Conservation (phyloP, 2,888 invertebrate species). For the Hemistola chrysoprasaria region DNA sequence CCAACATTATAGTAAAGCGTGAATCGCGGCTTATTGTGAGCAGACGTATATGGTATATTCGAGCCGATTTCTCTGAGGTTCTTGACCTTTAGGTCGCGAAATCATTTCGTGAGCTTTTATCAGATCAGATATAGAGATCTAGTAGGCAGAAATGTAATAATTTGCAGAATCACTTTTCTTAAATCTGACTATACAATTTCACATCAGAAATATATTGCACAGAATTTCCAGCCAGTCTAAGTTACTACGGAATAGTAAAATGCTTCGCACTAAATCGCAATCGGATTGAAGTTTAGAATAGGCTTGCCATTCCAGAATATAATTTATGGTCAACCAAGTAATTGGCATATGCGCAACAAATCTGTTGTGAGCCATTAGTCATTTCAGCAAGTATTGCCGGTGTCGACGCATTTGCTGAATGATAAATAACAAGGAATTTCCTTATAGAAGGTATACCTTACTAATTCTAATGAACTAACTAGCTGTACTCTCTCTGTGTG, state of each 20-base stretch:
- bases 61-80: constrained; percentile 45
- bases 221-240: no score
- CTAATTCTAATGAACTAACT: no score
- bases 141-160: no score
- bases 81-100: constrained; percentile 46
- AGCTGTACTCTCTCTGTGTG: no score
- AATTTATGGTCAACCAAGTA: constrained; percentile 42
- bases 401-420: constrained; percentile 25
- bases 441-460: no score
- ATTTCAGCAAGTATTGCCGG: constrained; percentile 37
- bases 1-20: constrained; percentile 58
- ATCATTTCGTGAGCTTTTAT: constrained; percentile 46
- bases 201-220: no score
- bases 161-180: no score
- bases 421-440: constrained; percentile 19
- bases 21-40: constrained; percentile 57
- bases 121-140: no score
- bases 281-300: constrained; percentile 20
- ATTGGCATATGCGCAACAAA: constrained; percentile 50
- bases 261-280: constrained; percentile 6
- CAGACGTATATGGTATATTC: constrained; percentile 62
- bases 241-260: constrained; percentile 1
- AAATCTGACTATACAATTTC: no score
- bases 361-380: constrained; percentile 41
- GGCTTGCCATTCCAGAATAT: constrained; percentile 31